These are phyloP conservation scores for Drosophila guanche DNA, from an alignment of 1,140 invertebrate species.

Conservation along the genomic window DNA sequence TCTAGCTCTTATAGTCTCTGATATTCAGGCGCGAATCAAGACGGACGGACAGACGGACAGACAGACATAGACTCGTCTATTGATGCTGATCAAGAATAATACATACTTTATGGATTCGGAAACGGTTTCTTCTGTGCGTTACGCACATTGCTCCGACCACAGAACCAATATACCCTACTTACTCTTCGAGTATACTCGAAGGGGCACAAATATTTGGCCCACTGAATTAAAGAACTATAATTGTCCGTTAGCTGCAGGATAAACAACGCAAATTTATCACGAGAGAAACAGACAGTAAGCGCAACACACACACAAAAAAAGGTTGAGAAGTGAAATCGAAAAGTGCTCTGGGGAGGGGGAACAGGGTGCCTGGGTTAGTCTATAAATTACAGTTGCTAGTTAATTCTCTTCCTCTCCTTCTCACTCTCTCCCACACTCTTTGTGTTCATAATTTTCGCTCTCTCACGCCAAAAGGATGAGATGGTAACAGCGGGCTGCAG, in stretches of 20 bases:
- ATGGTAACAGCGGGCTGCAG: constrained; percentile 1
- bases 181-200: too few relatives aligned
- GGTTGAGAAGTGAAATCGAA: constrained; percentile 73
- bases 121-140: too few relatives aligned
- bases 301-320: constrained; percentile 63
- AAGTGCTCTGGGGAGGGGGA: constrained; percentile 38
- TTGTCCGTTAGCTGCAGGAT: constrained; percentile 72
- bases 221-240: constrained; percentile 78
- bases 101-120: too few relatives aligned
- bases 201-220: constrained; percentile 40
- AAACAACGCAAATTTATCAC: constrained; percentile 79
- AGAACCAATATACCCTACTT: too few relatives aligned
- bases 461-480: constrained; percentile 61
- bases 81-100: too few relatives aligned
- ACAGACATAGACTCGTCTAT: too few relatives aligned
- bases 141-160: too few relatives aligned
- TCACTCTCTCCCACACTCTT: constrained; percentile 33
- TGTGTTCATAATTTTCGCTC: constrained; percentile 80
- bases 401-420: constrained; percentile 26
- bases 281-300: constrained; percentile 44
- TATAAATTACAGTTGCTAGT: constrained; percentile 73
- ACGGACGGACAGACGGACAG: too few relatives aligned
- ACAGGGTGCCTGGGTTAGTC: constrained; percentile 51
- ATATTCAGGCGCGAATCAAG: too few relatives aligned
- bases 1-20: too few relatives aligned